These are phyloP conservation scores for Chlorops oryzae DNA, from an alignment of 1,140 invertebrate species.

Conservation along the genomic window DNA sequence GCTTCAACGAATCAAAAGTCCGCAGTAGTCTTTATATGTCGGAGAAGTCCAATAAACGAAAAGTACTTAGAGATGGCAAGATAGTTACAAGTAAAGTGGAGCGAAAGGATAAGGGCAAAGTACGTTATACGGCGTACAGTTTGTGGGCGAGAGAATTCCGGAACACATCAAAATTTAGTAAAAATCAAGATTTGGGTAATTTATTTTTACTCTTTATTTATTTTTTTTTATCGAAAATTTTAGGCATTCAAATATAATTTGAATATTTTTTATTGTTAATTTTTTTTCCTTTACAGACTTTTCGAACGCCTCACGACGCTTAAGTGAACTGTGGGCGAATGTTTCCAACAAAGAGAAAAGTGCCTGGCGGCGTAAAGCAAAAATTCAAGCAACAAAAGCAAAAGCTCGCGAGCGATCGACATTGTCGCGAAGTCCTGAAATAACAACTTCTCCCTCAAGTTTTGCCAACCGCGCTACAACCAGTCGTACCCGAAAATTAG, in stretches of 20 bases:
- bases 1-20: slow-evolving; percentile 48
- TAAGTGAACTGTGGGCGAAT: slow-evolving; percentile 80
- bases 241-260: too few relatives aligned
- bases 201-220: neutral
- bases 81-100: slow-evolving; percentile 65
- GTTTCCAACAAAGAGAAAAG: slow-evolving; percentile 52
- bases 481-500: slow-evolving; percentile 40
- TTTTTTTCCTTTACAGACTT: slow-evolving; percentile 55
- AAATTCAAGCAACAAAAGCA: slow-evolving; percentile 47
- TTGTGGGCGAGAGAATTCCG: slow-evolving; percentile 80
- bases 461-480: slow-evolving; percentile 34
- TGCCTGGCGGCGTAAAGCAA: slow-evolving; percentile 55
- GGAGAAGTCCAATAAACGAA: slow-evolving; percentile 70
- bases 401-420: slow-evolving; percentile 23
- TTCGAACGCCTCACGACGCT: slow-evolving; percentile 67
- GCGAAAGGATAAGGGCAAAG: slow-evolving; percentile 71
- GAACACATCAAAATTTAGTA: slow-evolving; percentile 57
- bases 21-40: slow-evolving; percentile 68
- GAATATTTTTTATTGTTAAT: too few relatives aligned
- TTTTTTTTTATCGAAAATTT: neutral
- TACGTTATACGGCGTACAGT: slow-evolving; percentile 81
- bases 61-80: slow-evolving; percentile 63
- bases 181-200: slow-evolving; percentile 58
- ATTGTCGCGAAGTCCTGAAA: neutral
- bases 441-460: neutral